Conservation (phyloP, 2,888 invertebrate genomes). For the Diarsia brunnea region DNA sequence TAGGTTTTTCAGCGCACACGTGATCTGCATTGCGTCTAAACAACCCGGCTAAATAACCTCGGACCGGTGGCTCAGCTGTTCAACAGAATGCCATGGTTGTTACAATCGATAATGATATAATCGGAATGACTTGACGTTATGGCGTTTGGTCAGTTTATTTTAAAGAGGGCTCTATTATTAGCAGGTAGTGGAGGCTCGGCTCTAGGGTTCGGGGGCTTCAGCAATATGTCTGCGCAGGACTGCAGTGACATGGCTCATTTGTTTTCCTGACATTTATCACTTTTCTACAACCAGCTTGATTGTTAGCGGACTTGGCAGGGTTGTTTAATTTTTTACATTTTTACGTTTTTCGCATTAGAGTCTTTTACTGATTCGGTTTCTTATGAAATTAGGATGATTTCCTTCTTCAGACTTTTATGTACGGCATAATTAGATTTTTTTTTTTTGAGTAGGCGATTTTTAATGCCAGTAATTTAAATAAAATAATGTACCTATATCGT, state of each 20-base stretch:
- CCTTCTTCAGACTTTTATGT: neutral
- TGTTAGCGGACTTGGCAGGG: conserved; percentile 42
- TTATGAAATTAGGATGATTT: neutral
- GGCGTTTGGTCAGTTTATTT: conserved; percentile 43
- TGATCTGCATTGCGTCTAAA: conserved; percentile 91
- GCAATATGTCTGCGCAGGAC: conserved; percentile 43
- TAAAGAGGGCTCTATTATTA: conserved; percentile 51
- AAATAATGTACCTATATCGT: neutral
- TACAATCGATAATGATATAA: conserved; percentile 85
- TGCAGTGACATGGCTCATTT: conserved; percentile 46
- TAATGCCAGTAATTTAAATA: neutral
- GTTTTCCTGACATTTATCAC: conserved; percentile 60
- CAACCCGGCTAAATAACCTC: conserved; percentile 88
- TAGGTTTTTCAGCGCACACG: conserved; percentile 87
- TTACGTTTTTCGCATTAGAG: conserved; percentile 17
- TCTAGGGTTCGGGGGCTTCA: neutral
- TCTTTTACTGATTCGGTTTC: conserved; percentile 7
- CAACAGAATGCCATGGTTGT: conserved; percentile 78
- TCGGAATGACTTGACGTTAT: conserved; percentile 75
- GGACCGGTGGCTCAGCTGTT: conserved; percentile 86
- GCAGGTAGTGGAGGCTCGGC: conserved; percentile 23
- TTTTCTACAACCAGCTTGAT: conserved; percentile 42
- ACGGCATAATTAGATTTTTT: neutral
- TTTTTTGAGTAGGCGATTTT: neutral
- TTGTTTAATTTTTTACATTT: conserved; percentile 15